Evolutionary conservation across 2,888 invertebrate species (phyloP).

Genomic region (Troilus luridus): DNA sequence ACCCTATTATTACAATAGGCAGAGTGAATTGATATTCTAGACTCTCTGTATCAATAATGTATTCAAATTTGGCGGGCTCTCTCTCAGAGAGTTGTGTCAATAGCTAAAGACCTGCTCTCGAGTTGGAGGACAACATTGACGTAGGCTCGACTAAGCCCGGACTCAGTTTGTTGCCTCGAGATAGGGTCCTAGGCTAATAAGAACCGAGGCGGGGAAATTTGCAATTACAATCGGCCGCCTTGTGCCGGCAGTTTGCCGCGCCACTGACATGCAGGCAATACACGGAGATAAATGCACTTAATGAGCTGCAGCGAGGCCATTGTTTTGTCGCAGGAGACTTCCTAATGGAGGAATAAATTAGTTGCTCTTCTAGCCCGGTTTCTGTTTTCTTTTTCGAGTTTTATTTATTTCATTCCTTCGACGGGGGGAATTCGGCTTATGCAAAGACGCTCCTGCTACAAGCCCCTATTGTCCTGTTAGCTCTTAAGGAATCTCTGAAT

Average conservation of each 20-base stretch:
- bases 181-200: not conserved
- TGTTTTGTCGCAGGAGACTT: not conserved
- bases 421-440: not conserved
- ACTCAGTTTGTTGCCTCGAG: not conserved
- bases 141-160: not conserved
- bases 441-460: not conserved
- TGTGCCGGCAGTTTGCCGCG: not conserved
- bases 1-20: not conserved
- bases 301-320: not conserved
- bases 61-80: not conserved
- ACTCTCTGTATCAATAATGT: not conserved
- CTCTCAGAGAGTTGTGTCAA: not conserved
- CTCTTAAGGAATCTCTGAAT: not conserved
- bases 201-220: not conserved
- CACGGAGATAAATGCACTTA: constrained; percentile 12
- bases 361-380: not conserved
- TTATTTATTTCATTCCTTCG: constrained; percentile 22
- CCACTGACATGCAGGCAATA: not conserved
- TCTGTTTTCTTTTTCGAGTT: not conserved
- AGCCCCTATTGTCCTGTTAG: constrained; percentile 17
- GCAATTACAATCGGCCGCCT: constrained; percentile 22
- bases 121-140: constrained; percentile 27
- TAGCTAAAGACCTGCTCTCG: not conserved
- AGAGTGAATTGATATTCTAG: not conserved
- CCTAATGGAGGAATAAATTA: constrained; percentile 43